Base-by-base conservation (phyloP, 2,113 vertebrate species). In the Chionis minor region DNA sequence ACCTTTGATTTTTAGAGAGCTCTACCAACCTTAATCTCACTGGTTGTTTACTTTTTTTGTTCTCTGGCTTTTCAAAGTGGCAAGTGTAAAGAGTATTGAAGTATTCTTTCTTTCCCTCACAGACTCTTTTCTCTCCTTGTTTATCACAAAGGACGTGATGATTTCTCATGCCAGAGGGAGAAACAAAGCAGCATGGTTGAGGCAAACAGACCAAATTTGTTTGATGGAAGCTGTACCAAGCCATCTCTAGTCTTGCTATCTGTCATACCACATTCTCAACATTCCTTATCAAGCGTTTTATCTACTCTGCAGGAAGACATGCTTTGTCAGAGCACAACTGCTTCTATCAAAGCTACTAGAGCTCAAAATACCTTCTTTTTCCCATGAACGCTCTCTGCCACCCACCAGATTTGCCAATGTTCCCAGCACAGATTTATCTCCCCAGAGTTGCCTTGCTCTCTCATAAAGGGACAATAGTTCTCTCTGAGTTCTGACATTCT, bases 381-480 rank as follows among this genome's bases (percentile, higher is more conserved):
- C 91, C 77, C 78, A 66, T 72, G 71, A 92, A 75, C 45, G 28
- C 72, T 88, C 44, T 79, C 51, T 96, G 58, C 66, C 78, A 84
- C 45, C 63, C 71, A 40, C 35, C 35, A 94, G 83, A 89, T 81
- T 81, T 91, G 14, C 86, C 88, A 92, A 0, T 27, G 61, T 61
- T 91, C 61, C 81, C 49, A 81, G 49, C 17, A 79, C 4, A 91
- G 86, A 95, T 97, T 96, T 94, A 94, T 96, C 94, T 88, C 90
- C 6, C 8, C 44, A 49, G 70, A 88, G 74, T 45, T 88, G n/a
- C 51, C 27, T 94, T 79, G 44, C 27, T 79, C 30, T 81, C 78
- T 92, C 32, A 22, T 87, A 74, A 95, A 92, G 45, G 91, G 62
- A 94, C 92, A 91, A 95, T 92, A 95, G 94, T 23, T 97, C 83